Base-by-base conservation (phyloP, 2,797 vertebrate genomes). In the Allobates femoralis region DNA sequence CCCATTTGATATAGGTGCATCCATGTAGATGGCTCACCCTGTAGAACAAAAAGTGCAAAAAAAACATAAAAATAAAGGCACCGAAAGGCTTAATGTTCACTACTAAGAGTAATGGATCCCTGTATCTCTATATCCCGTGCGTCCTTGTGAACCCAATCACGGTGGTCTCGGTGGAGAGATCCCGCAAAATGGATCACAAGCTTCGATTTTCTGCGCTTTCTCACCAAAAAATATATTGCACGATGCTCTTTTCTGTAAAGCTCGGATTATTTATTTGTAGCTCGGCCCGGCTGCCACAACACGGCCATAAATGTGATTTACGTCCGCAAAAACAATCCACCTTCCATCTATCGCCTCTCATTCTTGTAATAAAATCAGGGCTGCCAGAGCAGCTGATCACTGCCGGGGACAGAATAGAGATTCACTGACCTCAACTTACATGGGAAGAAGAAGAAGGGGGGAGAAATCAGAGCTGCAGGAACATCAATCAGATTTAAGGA, bases 271-370 rank as follows among this genome's bases (percentile, higher is more conserved):
- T 67, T 79, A 79, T 67, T 46, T 69, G 58, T 32, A 55, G 83
- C 64, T 58, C 50, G 41, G 76, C 66, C 75, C 16, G n/a, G 75
- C 53, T 50, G 32, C 23, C 32, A 79, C 66, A 81, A 21, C 69
- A 28, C n/a, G 18, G 69, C 46, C 18, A 81, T 86, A 81, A 76
- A 81, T 12, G 51, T 76, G 67, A 86, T 81, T 86, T 86, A 81
- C 58, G 51, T 28, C 21, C 55, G 32, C 11, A 41, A 66, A 85
- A 85, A 74, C 62, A 58, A 69, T 73, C 55, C 53, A 71, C 75
- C 62, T 58, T 32, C 26, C 58, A 34, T 74, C 56, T 55, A 28
- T 51, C 19, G 15, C 71, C 21, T 53, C 60, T 50, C 67, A 26
- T 30, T 30, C 8, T 19, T 32, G 53, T 34, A 71, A 73, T 73